A percentile compares a stretch with the other conserved stretches of the same genome.
These are phyloP conservation scores for Xanthia togata DNA, from an alignment of 2,888 invertebrate genomes.

Conservation along the genomic window DNA sequence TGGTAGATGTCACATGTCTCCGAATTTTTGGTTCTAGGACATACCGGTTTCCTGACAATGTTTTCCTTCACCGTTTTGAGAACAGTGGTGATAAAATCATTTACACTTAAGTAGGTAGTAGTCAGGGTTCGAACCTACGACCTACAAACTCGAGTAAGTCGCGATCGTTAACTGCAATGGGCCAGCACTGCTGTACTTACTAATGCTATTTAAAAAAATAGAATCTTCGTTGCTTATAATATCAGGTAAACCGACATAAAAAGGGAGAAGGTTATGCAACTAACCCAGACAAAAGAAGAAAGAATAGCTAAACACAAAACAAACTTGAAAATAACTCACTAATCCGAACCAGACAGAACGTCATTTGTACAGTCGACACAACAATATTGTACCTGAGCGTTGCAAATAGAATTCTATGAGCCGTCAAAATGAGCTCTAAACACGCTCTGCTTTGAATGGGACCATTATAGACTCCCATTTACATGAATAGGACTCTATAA, in stretches of 20 bases:
- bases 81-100: no score
- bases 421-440: slow-evolving; percentile 34
- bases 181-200: no score
- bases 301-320: no score
- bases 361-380: slow-evolving; percentile 6
- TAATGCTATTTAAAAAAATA: no score
- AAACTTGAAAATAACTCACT: slow-evolving; percentile 11
- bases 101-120: no score
- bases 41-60: no score
- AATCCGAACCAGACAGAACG: slow-evolving; percentile 24
- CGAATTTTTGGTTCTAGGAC: no score
- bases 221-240: neutral
- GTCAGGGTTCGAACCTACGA: no score
- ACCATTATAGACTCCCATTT: slow-evolving; percentile 29
- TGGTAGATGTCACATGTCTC: no score
- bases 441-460: slow-evolving; percentile 33
- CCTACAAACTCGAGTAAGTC: no score
- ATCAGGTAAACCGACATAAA: neutral
- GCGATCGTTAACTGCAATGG: no score
- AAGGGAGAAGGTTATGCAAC: neutral
- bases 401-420: slow-evolving; percentile 44
- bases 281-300: neutral
- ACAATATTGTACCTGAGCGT: slow-evolving; percentile 5
- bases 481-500: slow-evolving; percentile 29
- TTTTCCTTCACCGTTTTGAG: no score